These are phyloP conservation scores for Antedon mediterranea DNA, from an alignment of 53 echinoderm and acorn worm genomes.

Conservation along the genomic window DNA sequence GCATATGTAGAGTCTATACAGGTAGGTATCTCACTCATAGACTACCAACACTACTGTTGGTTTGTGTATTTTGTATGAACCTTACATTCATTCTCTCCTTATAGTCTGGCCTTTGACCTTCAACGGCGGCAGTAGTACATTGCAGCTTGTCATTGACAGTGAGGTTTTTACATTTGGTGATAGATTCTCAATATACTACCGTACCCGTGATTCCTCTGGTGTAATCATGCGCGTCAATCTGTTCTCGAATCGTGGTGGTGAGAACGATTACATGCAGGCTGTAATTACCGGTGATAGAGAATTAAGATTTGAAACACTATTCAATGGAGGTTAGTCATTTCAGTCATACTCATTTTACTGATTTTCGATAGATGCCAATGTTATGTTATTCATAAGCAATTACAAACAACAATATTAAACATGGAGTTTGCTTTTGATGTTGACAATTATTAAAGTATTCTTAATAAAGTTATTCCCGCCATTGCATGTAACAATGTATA, in stretches of 20 bases:
- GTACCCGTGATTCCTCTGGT: constrained; percentile 57
- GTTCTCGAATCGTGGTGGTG: constrained; percentile 34
- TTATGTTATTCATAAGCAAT: too few relatives aligned
- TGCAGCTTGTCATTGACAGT: constrained; percentile 52
- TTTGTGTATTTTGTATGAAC: too few relatives aligned
- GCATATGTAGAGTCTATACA: too few relatives aligned
- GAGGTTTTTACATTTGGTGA: constrained; percentile 58
- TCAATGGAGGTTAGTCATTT: constrained; percentile 50
- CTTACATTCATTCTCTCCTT: background rate
- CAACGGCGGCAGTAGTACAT: constrained; percentile 54
- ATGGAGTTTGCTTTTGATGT: too few relatives aligned
- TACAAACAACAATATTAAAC: too few relatives aligned
- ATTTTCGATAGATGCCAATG: too few relatives aligned
- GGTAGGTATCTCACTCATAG: too few relatives aligned
- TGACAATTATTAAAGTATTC: too few relatives aligned
- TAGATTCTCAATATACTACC: constrained; percentile 56
- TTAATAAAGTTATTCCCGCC: too few relatives aligned
- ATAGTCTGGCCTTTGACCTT: constrained; percentile 62
- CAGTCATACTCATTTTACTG: too few relatives aligned
- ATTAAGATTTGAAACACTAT: constrained; percentile 58
- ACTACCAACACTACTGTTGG: too few relatives aligned
- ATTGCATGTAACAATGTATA: too few relatives aligned
- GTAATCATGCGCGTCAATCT: constrained; percentile 50
- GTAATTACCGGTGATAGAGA: background rate
- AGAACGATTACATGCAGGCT: constrained; percentile 46